Conservation (phyloP, 2,888 invertebrate genomes). For the Rhyacophila evoluta region DNA sequence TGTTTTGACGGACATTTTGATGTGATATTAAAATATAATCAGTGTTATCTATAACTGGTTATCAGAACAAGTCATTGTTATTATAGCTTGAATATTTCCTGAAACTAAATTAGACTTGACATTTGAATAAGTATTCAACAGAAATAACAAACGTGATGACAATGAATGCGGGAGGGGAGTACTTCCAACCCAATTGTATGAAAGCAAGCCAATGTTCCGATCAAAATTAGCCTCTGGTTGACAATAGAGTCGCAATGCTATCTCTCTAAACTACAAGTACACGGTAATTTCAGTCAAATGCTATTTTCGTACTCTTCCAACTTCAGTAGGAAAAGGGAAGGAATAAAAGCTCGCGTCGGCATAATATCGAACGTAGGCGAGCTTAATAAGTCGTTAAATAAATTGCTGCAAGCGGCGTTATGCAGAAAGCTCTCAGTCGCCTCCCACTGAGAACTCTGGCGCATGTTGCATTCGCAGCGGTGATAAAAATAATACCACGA, state of each 20-base stretch:
- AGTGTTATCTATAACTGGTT: too few species aligned
- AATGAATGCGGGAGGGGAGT: too few species aligned
- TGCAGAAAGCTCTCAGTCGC: not conserved
- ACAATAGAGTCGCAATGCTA: not conserved
- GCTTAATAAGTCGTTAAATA: slow-evolving; percentile 33
- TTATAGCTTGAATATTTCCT: too few species aligned
- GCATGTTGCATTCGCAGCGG: not conserved
- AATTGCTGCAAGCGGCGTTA: not conserved
- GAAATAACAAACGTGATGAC: too few species aligned
- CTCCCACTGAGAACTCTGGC: not conserved
- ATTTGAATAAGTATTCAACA: too few species aligned
- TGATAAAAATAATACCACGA: not conserved
- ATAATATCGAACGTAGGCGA: not conserved
- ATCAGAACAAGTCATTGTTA: too few species aligned
- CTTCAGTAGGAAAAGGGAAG: not conserved
- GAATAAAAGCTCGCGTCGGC: not conserved
- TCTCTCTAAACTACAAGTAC: not conserved
- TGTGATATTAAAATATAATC: too few species aligned
- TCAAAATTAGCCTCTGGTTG: not conserved
- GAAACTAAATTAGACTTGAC: too few species aligned
- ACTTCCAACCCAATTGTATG: not conserved
- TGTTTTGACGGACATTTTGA: too few species aligned
- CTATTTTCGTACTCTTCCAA: not conserved
- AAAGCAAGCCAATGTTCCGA: not conserved
- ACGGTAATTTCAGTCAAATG: not conserved